A percentile compares a stretch with the other conserved stretches of the same genome.
Conservation (phyloP, 2,113 vertebrate species). For the Vombatus ursinus region DNA sequence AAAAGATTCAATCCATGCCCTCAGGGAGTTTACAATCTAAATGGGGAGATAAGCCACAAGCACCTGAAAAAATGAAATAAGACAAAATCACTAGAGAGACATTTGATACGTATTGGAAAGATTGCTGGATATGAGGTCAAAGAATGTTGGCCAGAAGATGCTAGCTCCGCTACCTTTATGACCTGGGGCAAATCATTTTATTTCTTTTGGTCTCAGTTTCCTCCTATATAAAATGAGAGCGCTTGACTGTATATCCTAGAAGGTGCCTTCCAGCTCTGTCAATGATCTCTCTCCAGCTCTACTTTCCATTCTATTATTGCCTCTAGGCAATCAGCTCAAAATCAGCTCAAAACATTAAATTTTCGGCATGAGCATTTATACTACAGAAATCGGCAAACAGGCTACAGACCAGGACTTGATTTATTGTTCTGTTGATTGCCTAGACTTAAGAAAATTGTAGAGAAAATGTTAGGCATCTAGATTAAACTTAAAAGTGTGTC, state of each 20-base stretch:
- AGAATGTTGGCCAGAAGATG: background rate
- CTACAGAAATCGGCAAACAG: background rate
- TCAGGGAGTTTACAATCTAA: background rate
- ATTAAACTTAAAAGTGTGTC: background rate
- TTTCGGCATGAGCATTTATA: background rate
- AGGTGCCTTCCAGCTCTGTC: background rate
- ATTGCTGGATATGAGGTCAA: background rate
- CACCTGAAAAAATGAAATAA: background rate
- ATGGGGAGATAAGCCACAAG: background rate
- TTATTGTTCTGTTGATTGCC: background rate
- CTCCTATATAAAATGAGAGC: background rate
- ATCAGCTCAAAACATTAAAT: background rate
- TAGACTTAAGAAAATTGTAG: background rate
- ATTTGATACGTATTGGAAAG: background rate
- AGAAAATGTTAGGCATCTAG: background rate
- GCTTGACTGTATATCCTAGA: background rate
- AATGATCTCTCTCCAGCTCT: background rate
- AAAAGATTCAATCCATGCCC: background rate
- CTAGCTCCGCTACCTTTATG: background rate
- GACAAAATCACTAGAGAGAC: background rate
- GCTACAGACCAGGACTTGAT: background rate
- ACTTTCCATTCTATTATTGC: background rate
- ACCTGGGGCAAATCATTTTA: background rate
- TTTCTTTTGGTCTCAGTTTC: background rate
- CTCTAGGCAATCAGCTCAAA: background rate